Conservation (phyloP, 2,888 invertebrate genomes). For the Lymantria monacha region DNA sequence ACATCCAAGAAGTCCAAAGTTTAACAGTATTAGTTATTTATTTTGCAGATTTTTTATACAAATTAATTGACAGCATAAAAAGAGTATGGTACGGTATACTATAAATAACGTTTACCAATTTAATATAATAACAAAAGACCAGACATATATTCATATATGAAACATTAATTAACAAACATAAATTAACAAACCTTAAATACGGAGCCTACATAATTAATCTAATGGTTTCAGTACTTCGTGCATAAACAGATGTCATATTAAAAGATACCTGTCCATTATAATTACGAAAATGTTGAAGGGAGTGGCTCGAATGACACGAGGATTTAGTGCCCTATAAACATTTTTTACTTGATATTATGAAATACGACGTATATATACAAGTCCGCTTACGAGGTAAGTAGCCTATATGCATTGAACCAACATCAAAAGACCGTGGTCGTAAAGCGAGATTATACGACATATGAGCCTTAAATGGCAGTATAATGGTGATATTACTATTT, state of each 20-base stretch:
- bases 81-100: no score
- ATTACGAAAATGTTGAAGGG: slow-evolving; percentile 55
- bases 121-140: no score
- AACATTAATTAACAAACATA: no score
- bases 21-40: no score
- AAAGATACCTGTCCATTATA: slow-evolving; percentile 64
- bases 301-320: slow-evolving; percentile 44
- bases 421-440: slow-evolving; percentile 34
- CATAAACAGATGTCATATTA: slow-evolving; percentile 46
- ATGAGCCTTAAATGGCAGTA: slow-evolving; percentile 32
- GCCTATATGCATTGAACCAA: slow-evolving; percentile 23
- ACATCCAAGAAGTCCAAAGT: no score
- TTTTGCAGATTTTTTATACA: no score
- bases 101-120: no score
- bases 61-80: no score
- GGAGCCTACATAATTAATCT: slow-evolving; percentile 44
- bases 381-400: slow-evolving; percentile 12
- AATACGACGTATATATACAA: slow-evolving; percentile 37
- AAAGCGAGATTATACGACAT: slow-evolving; percentile 36
- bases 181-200: slow-evolving; percentile 9
- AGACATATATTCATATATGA: no score
- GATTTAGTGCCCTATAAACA: slow-evolving; percentile 54
- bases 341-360: slow-evolving; percentile 53
- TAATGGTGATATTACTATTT: slow-evolving; percentile 40
- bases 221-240: slow-evolving; percentile 47